Conservation (phyloP, 2,888 invertebrate species). For the Ectemnius cavifrons region DNA sequence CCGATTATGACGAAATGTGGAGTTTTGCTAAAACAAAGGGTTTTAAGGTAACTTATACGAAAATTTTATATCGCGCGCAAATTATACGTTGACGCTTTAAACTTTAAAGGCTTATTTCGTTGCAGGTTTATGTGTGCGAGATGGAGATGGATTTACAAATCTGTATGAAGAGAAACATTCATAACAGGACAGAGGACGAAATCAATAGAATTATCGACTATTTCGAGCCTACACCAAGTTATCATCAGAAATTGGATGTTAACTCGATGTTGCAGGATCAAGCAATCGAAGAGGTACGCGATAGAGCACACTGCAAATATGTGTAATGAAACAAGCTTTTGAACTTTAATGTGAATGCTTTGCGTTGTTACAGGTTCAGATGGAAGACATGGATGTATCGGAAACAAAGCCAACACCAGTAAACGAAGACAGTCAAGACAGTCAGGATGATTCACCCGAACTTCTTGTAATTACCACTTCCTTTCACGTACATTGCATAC, state of each 20-base stretch:
- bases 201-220: slow-evolving; percentile 85
- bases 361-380: slow-evolving; percentile 69
- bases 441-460: slow-evolving; percentile 69
- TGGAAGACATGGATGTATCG: slow-evolving; percentile 68
- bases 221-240: slow-evolving; percentile 89
- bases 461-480: slow-evolving; percentile 57
- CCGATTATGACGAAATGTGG: slow-evolving; percentile 92
- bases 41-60: slow-evolving; percentile 84
- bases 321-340: background rate
- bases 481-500: background rate
- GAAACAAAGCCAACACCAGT: slow-evolving; percentile 50
- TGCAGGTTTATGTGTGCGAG: slow-evolving; percentile 93
- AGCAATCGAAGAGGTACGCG: slow-evolving; percentile 86
- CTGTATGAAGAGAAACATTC: slow-evolving; percentile 91
- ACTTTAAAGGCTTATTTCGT: slow-evolving; percentile 6
- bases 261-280: slow-evolving; percentile 90
- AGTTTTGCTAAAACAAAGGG: slow-evolving; percentile 90
- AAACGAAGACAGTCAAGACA: slow-evolving; percentile 74
- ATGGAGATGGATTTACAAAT: slow-evolving; percentile 88
- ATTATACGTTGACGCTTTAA: background rate
- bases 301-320: background rate
- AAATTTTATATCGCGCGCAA: background rate
- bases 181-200: slow-evolving; percentile 88
- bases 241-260: slow-evolving; percentile 90
- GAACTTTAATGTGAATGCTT: slow-evolving; percentile 7